Conservation (phyloP, 1,140 invertebrate species). For the Trachelipus rathkii region DNA sequence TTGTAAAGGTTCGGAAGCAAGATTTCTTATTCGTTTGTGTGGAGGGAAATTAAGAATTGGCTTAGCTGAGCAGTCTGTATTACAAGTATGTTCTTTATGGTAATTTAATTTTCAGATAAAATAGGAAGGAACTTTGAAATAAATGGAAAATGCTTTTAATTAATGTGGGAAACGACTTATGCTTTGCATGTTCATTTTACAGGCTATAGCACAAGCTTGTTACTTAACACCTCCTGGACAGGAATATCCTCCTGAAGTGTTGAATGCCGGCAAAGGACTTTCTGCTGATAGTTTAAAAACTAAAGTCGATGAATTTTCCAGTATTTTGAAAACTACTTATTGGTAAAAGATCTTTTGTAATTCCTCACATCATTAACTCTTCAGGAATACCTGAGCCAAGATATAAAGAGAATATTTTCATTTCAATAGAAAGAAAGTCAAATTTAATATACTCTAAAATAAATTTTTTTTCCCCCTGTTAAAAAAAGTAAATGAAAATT, state of each 20-base stretch:
- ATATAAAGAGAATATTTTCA: too few relatives aligned
- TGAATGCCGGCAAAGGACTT: constrained; percentile 61
- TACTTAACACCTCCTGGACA: constrained; percentile 65
- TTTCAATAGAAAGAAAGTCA: too few relatives aligned
- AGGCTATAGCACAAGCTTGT: too few relatives aligned
- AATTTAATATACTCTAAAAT: too few relatives aligned
- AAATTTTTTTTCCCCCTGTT: too few relatives aligned
- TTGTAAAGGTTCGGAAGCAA: constrained; percentile 82
- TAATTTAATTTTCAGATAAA: too few relatives aligned
- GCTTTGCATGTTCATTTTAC: too few relatives aligned
- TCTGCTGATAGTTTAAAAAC: constrained; percentile 71
- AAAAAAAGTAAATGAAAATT: too few relatives aligned
- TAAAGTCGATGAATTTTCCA: constrained; percentile 68
- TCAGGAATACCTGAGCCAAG: too few relatives aligned
- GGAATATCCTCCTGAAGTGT: constrained; percentile 61
- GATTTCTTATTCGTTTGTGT: constrained; percentile 86
- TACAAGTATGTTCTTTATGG: constrained; percentile 60
- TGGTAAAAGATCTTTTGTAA: constrained; percentile 60
- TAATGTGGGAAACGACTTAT: too few relatives aligned
- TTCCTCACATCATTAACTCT: background rate
- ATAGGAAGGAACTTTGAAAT: too few relatives aligned
- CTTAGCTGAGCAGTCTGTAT: constrained; percentile 91
- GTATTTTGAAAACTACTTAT: constrained; percentile 88
- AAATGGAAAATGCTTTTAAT: too few relatives aligned
- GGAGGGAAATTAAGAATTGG: constrained; percentile 94